phyloP scores from a whole-genome alignment of 2,888 invertebrate species.

The Lagria hirta region DNA sequence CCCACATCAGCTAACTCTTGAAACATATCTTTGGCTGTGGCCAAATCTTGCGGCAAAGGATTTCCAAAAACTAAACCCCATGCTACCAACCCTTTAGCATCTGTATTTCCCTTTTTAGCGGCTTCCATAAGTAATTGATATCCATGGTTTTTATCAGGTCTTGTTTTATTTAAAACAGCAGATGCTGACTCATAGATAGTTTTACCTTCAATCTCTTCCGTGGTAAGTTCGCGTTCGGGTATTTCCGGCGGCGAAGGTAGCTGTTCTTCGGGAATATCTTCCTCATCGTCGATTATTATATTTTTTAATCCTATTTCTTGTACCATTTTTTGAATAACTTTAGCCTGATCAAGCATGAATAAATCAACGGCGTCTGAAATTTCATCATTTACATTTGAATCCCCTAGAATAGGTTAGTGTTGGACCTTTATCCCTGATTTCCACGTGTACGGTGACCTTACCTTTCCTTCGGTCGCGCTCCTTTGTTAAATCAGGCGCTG shows the following conservation, averaged over 20 bases:
- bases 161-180: conserved; percentile 69
- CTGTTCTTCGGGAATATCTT: conserved; percentile 55
- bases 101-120: conserved; percentile 76
- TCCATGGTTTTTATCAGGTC: conserved; percentile 70
- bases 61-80: conserved; percentile 88
- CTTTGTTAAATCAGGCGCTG: conserved; percentile 52
- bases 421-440: conserved; percentile 14
- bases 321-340: conserved; percentile 55
- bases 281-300: conserved; percentile 46
- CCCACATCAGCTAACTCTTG: conserved; percentile 74
- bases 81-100: conserved; percentile 81
- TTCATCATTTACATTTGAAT: conserved; percentile 26
- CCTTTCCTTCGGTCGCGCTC: conserved; percentile 49
- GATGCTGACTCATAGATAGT: conserved; percentile 72
- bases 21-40: conserved; percentile 75
- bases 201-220: conserved; percentile 72
- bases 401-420: conserved; percentile 15
- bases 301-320: conserved; percentile 53
- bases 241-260: conserved; percentile 57
- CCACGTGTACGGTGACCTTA: conserved; percentile 28
- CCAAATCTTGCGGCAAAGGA: conserved; percentile 73
- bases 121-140: conserved; percentile 77
- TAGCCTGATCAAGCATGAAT: conserved; percentile 39
- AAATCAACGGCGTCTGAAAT: conserved; percentile 42
- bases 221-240: conserved; percentile 57